A percentile compares a stretch with the other conserved stretches of the same genome.
Conservation (phyloP, 2,113 vertebrate species). For the Eidolon helvum region DNA sequence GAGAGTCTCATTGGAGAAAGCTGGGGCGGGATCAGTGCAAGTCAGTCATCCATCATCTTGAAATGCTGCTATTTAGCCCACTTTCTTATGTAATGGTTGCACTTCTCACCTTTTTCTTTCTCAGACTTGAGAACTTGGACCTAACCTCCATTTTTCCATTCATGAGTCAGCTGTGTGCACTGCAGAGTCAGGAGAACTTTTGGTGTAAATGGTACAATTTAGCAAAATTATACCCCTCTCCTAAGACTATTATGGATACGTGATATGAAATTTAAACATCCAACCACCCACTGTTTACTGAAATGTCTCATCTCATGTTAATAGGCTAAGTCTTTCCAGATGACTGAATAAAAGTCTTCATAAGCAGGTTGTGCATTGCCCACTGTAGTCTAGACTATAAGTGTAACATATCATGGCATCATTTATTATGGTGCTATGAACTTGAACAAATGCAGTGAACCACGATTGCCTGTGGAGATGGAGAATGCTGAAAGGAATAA, state of each 20-base stretch:
- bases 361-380: not conserved
- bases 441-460: not conserved
- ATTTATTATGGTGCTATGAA: not conserved
- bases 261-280: not conserved
- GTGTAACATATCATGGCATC: not conserved
- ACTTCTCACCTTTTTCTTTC: not conserved
- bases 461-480: not conserved
- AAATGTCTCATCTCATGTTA: not conserved
- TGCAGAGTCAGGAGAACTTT: not conserved
- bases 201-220: not conserved
- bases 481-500: not conserved
- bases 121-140: not conserved
- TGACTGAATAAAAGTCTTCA: not conserved
- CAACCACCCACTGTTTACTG: not conserved
- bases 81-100: not conserved
- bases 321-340: not conserved
- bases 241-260: not conserved
- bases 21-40: no score
- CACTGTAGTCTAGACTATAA: not conserved
- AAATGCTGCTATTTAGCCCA: no score
- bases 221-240: not conserved
- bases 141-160: not conserved
- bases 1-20: not conserved
- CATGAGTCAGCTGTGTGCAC: not conserved
- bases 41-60: fast-evolving